Evolutionary conservation across 1,140 invertebrate species (phyloP).

Genomic region (Lysiphlebus fabarum): DNA sequence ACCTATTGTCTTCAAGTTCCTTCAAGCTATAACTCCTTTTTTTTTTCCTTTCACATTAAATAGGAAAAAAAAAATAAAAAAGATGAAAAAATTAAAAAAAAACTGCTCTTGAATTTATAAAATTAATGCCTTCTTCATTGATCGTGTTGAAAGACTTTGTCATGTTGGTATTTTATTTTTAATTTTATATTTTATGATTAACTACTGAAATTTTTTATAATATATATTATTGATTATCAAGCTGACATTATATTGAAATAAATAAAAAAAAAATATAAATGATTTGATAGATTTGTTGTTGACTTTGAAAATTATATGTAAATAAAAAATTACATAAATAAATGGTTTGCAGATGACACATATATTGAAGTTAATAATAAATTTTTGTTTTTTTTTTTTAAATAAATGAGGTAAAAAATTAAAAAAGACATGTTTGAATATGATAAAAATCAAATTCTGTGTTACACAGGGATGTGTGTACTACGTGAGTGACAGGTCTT

Average conservation of each 20-base stretch:
- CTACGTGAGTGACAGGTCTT: conserved; percentile 19
- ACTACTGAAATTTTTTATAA: no score
- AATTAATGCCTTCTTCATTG: no score
- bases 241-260: no score
- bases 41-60: conserved; percentile 10
- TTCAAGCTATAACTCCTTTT: not conserved
- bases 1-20: conserved; percentile 47
- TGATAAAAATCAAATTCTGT: conserved; percentile 18
- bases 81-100: no score
- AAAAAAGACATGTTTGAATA: conserved; percentile 5
- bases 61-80: no score
- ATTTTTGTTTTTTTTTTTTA: no score
- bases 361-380: no score
- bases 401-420: not conserved
- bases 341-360: not conserved
- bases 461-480: conserved; percentile 1
- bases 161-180: no score
- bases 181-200: no score
- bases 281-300: conserved; percentile 4
- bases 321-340: not conserved
- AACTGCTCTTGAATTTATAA: conserved; percentile 27
- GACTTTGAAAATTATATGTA: not conserved
- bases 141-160: no score
- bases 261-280: not conserved
- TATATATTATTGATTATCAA: no score